Conservation (phyloP, 2,113 vertebrate species). For the Todiramphus chloris region DNA sequence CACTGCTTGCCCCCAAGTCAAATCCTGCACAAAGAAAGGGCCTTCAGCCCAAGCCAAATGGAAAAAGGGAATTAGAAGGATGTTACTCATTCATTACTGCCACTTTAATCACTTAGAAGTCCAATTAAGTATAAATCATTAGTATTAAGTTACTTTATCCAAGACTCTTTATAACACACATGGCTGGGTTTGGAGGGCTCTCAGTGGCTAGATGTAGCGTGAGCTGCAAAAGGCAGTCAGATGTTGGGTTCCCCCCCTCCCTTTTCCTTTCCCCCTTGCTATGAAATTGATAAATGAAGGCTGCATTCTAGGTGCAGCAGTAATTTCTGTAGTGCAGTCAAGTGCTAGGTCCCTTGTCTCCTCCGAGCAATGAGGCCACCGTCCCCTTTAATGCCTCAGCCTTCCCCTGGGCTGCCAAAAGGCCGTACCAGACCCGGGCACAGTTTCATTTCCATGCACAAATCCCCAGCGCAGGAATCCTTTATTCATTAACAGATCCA, state of each 20-base stretch:
- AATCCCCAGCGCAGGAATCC: conserved; percentile 53
- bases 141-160: conserved; percentile 79
- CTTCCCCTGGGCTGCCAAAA: conserved; percentile 71
- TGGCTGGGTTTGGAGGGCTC: conserved; percentile 71
- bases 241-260: conserved; percentile 67
- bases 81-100: conserved; percentile 80
- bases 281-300: conserved; percentile 87
- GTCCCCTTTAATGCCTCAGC: conserved; percentile 74
- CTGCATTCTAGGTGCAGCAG: conserved; percentile 83
- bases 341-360: conserved; percentile 82
- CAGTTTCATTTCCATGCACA: conserved; percentile 70
- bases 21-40: conserved; percentile 30
- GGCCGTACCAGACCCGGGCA: conserved; percentile 40
- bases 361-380: conserved; percentile 77
- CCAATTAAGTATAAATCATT: conserved; percentile 86
- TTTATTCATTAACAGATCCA: conserved; percentile 66
- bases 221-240: conserved; percentile 76
- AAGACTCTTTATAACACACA: conserved; percentile 63
- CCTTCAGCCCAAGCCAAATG: conserved; percentile 41
- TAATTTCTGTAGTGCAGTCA: conserved; percentile 85
- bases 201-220: conserved; percentile 61
- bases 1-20: conserved; percentile 13
- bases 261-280: conserved; percentile 48
- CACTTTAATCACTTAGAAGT: conserved; percentile 82
- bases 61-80: conserved; percentile 66